Base-by-base conservation (phyloP, 2,888 invertebrate species). In the Microchrysa polita region DNA sequence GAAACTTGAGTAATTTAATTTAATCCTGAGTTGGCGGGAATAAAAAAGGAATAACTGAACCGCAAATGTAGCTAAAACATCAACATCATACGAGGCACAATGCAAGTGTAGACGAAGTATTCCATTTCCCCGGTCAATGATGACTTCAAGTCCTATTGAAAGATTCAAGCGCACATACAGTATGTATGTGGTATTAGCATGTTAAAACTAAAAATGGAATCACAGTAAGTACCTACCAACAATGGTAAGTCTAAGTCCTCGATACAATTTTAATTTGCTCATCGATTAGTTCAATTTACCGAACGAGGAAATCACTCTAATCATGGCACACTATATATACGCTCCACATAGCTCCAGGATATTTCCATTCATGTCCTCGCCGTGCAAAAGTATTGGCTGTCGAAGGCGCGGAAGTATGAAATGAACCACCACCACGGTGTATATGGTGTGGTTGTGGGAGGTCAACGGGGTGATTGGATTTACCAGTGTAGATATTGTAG, bases 231-330 rank as follows among this genome's bases (percentile, higher is more conserved):
- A 65, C 48, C 65, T 48, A 22, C 61, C 48, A 67, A 67, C 23
- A 67, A 23, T 42, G 67, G 52, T 52, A 53, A 52, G 40, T 48
- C 48, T 52, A 53, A 52, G 40, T 48, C 48, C 52, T 52, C 67
- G 52, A 67, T 67, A 52, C 67, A 67, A 67, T 67, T 67, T 67
- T 67, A 67, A 67, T 67, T 67, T 52, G 52, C 67, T 67, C 52
- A 52, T 67, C 67, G 67, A 67, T 67, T 67, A 67, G 67, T 67
- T 67, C 67, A 67, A 67, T 67, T 67, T 67, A 52, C 67, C 67
- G 67, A 67, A 52, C 61, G 67, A 67, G 67, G 44, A 67, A 67
- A 67, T 67, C 67, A 67, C 52, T 59, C 59, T 67, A 67, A 67
- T 67, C 67, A 67, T 67, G 52, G 40, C 61, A 40, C 52, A 63